Percentiles rank a stretch among this genome's conserved stretches.
These are phyloP conservation scores for Thomomys bottae DNA, from an alignment of 2,113 vertebrate species.

Conservation along the genomic window DNA sequence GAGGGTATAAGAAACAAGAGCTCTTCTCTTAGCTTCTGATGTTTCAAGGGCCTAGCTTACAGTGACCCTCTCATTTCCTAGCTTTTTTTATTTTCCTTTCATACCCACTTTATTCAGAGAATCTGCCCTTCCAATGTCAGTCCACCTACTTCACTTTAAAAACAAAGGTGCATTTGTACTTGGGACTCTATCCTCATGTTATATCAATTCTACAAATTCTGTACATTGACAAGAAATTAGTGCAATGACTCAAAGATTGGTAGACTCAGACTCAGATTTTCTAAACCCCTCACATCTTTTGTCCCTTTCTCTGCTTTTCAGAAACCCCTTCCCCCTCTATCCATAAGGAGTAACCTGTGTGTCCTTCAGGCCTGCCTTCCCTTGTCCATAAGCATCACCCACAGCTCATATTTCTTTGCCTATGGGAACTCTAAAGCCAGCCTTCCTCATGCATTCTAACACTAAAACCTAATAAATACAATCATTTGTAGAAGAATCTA, in stretches of 20 bases:
- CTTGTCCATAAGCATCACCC: neutral
- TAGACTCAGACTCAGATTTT: neutral
- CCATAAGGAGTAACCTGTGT: neutral
- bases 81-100: neutral
- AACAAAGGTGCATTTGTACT: neutral
- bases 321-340: neutral
- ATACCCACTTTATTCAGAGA: neutral
- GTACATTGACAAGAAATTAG: conserved; percentile 4
- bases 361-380: neutral
- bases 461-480: neutral
- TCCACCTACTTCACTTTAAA: neutral
- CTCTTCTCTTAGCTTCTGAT: neutral
- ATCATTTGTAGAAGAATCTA: neutral
- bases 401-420: neutral
- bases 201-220: neutral
- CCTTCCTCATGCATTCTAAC: neutral
- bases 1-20: neutral
- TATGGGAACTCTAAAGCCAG: neutral
- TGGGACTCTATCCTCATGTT: neutral
- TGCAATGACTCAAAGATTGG: neutral
- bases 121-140: neutral
- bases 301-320: neutral
- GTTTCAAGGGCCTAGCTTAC: neutral
- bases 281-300: neutral
- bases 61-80: neutral